phyloP scores from a whole-genome alignment of 2,888 invertebrate genomes.

The Nemotelus pantherinus region DNA sequence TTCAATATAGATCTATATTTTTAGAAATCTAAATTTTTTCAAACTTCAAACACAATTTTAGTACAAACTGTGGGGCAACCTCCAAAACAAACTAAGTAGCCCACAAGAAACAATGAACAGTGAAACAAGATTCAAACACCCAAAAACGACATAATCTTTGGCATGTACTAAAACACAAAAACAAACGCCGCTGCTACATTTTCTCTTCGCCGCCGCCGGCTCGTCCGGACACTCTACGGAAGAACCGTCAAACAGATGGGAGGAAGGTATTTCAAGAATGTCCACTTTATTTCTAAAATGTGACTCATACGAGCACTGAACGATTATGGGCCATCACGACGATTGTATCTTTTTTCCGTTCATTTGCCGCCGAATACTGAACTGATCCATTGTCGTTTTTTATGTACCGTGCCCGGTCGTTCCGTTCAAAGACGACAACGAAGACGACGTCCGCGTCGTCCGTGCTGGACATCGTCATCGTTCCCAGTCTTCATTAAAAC shows the following conservation, averaged over 20 bases:
- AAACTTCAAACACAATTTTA: no score
- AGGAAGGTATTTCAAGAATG: slow-evolving; percentile 42
- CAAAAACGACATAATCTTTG: slow-evolving; percentile 33
- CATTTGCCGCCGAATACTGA: not conserved
- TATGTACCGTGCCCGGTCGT: not conserved
- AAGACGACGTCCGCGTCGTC: not conserved
- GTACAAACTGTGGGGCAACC: no score
- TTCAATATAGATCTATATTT: no score
- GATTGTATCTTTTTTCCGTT: slow-evolving; percentile 15
- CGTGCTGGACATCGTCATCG: slow-evolving; percentile 8
- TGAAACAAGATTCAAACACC: slow-evolving; percentile 3
- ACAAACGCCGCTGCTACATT: not conserved
- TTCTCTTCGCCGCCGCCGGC: not conserved
- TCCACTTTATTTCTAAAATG: slow-evolving; percentile 33
- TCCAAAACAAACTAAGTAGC: not conserved
- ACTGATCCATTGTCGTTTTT: slow-evolving; percentile 32
- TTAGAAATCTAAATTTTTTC: no score
- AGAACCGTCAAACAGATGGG: slow-evolving; percentile 2
- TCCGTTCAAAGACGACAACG: no score
- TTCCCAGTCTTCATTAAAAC: slow-evolving; percentile 51
- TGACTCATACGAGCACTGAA: slow-evolving; percentile 39
- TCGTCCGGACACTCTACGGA: slow-evolving; percentile 5
- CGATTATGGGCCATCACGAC: slow-evolving; percentile 32
- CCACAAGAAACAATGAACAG: slow-evolving; percentile 1
- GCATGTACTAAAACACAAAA: slow-evolving; percentile 40